Base-by-base conservation (phyloP, 2,797 vertebrate species). In the Paguma larvata region DNA sequence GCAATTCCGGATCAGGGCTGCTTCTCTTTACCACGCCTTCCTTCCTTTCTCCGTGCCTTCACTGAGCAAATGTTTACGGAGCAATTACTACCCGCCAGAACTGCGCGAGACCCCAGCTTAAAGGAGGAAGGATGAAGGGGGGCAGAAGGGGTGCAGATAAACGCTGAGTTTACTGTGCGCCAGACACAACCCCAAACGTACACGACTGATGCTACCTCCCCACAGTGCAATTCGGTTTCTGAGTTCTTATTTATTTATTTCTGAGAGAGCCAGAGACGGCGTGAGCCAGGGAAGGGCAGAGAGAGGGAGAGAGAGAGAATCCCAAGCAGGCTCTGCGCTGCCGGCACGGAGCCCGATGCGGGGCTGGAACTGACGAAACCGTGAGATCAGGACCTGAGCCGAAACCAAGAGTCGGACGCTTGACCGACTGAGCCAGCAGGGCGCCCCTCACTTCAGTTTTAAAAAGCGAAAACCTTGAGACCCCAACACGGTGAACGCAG, bases 401-500 rank as follows among this genome's bases (percentile, higher is more conserved):
- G 56, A 23, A 59, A 21, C 21, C 56, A 59, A 59, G 56, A 59
- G 56, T 23, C 21, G 21, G 8, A 23, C 21, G 3, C 56, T 59
- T 59, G 23, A 10, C 56, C 6, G 6, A 53, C 53, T 7, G 19
- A 23, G 56, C 21, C 56, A 59, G 19, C 8, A 2, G 23, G 56
- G 56, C 3, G 8, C 56, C 21, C 56, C 32, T 48, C 19, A 1
- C 30, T 62, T 48, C 21, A 16, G 2, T 68, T 95, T 89, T 23
- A 56, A 48, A 79, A 89, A 73, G 18, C 2, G 19, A 46, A 84
- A 59, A n/a, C 9, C 27, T 32, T 85, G 67, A 82, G 5, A 25
- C 13, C 0, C 1, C 6, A 6, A 78, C 63, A 46, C 0, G 0
- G 46, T 2, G 59, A 75, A 68, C 0, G 0, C 4, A 70, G 16